Evolutionary conservation across 2,888 invertebrate genomes (phyloP).

Genomic region (Apodemia zela): DNA sequence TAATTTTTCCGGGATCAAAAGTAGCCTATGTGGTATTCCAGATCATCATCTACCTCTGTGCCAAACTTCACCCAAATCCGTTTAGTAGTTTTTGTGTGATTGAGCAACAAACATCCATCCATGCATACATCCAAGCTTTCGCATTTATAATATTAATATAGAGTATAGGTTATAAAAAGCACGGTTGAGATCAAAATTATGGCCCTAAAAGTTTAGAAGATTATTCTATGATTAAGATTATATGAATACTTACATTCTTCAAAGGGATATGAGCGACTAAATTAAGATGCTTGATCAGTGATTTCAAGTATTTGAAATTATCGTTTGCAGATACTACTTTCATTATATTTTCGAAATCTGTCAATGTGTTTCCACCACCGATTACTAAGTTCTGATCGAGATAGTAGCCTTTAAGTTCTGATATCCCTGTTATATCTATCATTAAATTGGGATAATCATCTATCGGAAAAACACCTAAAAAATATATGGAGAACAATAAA

Average conservation of each 20-base stretch:
- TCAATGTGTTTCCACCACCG: constrained; percentile 80
- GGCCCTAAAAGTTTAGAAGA: too few species aligned
- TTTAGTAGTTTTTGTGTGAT: too few species aligned
- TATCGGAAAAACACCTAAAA: constrained; percentile 75
- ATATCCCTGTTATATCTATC: constrained; percentile 82
- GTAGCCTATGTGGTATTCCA: too few species aligned
- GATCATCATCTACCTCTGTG: too few species aligned
- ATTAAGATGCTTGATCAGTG: constrained; percentile 77
- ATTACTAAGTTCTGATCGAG: constrained; percentile 66
- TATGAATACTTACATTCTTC: constrained; percentile 80
- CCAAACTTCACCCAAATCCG: too few species aligned
- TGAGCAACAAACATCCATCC: too few species aligned
- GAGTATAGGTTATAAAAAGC: background rate
- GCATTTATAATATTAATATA: too few species aligned
- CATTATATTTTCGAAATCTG: constrained; percentile 70
- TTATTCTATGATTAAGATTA: background rate
- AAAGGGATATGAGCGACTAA: constrained; percentile 85
- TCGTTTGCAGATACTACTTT: constrained; percentile 41
- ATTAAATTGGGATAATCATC: constrained; percentile 67
- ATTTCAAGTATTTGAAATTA: constrained; percentile 79
- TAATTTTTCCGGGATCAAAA: too few species aligned
- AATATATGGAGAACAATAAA: too few species aligned
- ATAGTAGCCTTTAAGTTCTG: constrained; percentile 69
- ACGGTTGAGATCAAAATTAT: background rate
- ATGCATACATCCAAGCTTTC: too few species aligned